Conservation (phyloP, 2,797 vertebrate genomes). For the Acanthurus tractus region DNA sequence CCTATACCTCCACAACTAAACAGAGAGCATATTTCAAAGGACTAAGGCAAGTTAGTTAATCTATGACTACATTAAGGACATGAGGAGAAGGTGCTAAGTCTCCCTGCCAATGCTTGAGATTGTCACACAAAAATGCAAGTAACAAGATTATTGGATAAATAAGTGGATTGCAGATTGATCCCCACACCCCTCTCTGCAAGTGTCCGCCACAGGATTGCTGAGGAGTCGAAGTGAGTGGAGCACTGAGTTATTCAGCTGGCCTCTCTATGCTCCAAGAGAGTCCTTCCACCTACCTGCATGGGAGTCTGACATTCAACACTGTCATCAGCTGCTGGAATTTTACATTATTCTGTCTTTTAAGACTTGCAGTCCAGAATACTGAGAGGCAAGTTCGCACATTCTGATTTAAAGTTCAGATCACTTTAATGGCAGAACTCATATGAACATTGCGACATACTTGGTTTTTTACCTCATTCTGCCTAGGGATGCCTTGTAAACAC, state of each 20-base stretch:
- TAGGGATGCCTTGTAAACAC: slow-evolving; percentile 72
- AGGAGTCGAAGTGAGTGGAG: slow-evolving; percentile 77
- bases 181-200: slow-evolving; percentile 54
- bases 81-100: slow-evolving; percentile 31
- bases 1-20: slow-evolving; percentile 39
- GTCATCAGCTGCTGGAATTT: slow-evolving; percentile 53
- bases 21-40: slow-evolving; percentile 54
- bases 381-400: slow-evolving; percentile 57
- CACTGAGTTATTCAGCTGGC: slow-evolving; percentile 78
- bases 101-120: slow-evolving; percentile 29
- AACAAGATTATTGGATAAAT: slow-evolving; percentile 63
- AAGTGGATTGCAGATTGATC: slow-evolving; percentile 46
- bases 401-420: slow-evolving; percentile 41
- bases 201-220: slow-evolving; percentile 72
- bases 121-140: slow-evolving; percentile 46
- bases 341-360: slow-evolving; percentile 40
- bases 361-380: slow-evolving; percentile 59
- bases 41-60: slow-evolving; percentile 62
- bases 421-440: slow-evolving; percentile 34
- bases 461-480: slow-evolving; percentile 47
- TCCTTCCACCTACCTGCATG: slow-evolving; percentile 67
- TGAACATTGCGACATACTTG: slow-evolving; percentile 30
- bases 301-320: slow-evolving; percentile 55
- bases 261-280: slow-evolving; percentile 76
- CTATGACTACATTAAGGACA: slow-evolving; percentile 39